Base-by-base conservation (phyloP, 2,113 vertebrate genomes). In the Zosterops lateralis region DNA sequence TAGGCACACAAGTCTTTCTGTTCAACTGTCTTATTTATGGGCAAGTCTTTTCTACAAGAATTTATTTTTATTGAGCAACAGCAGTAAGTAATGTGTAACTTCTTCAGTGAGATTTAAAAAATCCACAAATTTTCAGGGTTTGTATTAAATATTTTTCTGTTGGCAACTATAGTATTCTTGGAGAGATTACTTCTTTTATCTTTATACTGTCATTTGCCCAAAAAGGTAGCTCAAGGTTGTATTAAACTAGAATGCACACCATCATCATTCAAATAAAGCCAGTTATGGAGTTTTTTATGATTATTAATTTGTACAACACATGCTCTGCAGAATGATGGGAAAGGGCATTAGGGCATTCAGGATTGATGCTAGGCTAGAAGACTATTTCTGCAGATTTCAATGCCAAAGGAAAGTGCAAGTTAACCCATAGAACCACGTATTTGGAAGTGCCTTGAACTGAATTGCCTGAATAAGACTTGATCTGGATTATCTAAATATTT, bases 1-100 rank as follows among this genome's bases (percentile, higher is more conserved):
- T 54, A 89, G 73, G 7, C 67, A 77, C 56, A 64, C 36, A 91
- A 67, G 56, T 68, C 31, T 76, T 88, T 92, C 89, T 86, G 65
- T 89, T 90, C 47, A 87, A n/a, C 79, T 91, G 68, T 77, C 34
- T 92, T 73, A 72, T 88, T 94, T 89, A 68, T 42, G 34, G 45
- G 58, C 75, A 78, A 71, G 82, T 81, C 24, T 77, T 79, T 87
- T 81, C 75, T 92, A 58, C 29, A 92, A 87, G 4, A 81, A 92
- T 71, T 74, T 90, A 38, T 82, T 93, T 93, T 78, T 25, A 77
- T 73, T 91, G 71, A 83, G 81, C 71, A 95, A 80, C 64, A 77
- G 10, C 74, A 91, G 29, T 95, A 91, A 93, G 21, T 87, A 95
- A 78, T 84, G 91, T 67, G 28, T 80, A 89, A 48, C 48, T 89